Percentiles rank a stretch among this genome's conserved stretches.
Evolutionary conservation across 2,797 vertebrate genomes (phyloP).

Genomic region (Lophotriccus pileatus): DNA sequence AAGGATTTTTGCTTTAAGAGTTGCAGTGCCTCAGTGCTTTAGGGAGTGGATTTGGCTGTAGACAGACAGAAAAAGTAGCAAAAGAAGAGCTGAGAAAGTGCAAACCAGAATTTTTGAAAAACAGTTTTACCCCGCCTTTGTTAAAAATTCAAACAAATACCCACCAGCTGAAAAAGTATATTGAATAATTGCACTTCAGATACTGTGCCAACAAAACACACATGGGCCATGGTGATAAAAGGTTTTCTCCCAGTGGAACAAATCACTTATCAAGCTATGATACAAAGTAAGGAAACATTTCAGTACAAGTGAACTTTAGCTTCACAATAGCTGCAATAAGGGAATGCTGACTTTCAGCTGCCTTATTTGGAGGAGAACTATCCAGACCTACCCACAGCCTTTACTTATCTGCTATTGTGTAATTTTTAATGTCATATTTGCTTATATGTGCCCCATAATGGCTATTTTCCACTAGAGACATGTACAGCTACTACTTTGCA

Average conservation of each 20-base stretch:
- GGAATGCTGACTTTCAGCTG: constrained; percentile 31
- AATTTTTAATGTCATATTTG: constrained; percentile 52
- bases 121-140: not conserved
- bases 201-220: constrained; percentile 60
- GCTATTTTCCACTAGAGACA: constrained; percentile 36
- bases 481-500: constrained; percentile 3
- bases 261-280: constrained; percentile 55
- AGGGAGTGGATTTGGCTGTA: not conserved
- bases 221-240: constrained; percentile 58
- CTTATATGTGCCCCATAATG: constrained; percentile 21
- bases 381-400: constrained; percentile 21
- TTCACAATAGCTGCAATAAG: constrained; percentile 21
- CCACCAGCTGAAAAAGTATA: constrained; percentile 54
- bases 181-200: constrained; percentile 41
- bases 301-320: constrained; percentile 57
- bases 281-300: constrained; percentile 65
- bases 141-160: constrained; percentile 59
- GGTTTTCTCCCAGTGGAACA: constrained; percentile 37
- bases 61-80: not conserved
- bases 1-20: not conserved
- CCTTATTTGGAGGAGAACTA: constrained; percentile 42
- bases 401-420: constrained; percentile 34
- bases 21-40: not conserved
- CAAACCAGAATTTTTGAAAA: not conserved
- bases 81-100: constrained; percentile 27